Evolutionary conservation across 2,113 vertebrate genomes (phyloP).

Genomic region (Mugil cephalus): DNA sequence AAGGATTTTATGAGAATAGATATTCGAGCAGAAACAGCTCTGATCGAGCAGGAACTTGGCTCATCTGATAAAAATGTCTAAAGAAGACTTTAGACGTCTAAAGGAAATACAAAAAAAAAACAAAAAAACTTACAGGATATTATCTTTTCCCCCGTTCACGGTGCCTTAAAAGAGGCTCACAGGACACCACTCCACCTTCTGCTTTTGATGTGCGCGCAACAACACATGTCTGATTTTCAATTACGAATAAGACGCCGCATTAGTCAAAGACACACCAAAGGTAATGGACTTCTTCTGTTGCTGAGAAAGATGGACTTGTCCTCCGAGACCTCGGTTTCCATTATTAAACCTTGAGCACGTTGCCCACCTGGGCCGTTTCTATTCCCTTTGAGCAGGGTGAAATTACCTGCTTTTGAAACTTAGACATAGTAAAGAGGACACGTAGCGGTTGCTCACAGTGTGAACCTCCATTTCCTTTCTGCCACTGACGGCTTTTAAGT

Average conservation of each 20-base stretch:
- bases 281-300: conserved; percentile 84
- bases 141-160: conserved; percentile 26
- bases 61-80: conserved; percentile 3
- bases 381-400: conserved; percentile 61
- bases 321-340: conserved; percentile 71
- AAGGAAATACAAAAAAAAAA: too few relatives aligned
- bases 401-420: conserved; percentile 76
- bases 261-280: conserved; percentile 70
- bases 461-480: conserved; percentile 62
- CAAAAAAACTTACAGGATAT: conserved; percentile 7
- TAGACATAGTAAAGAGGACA: conserved; percentile 39
- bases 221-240: conserved; percentile 74
- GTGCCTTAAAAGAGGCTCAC: conserved; percentile 29
- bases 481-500: conserved; percentile 32
- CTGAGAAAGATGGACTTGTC: conserved; percentile 68
- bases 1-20: too few relatives aligned
- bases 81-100: neutral
- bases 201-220: conserved; percentile 51
- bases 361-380: conserved; percentile 68
- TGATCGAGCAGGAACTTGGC: neutral
- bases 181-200: conserved; percentile 32
- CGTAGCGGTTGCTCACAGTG: conserved; percentile 30
- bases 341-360: conserved; percentile 78
- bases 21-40: neutral
- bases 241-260: conserved; percentile 76